Base-by-base conservation (phyloP, 2,113 vertebrate genomes). In the Pampusana beccarii region DNA sequence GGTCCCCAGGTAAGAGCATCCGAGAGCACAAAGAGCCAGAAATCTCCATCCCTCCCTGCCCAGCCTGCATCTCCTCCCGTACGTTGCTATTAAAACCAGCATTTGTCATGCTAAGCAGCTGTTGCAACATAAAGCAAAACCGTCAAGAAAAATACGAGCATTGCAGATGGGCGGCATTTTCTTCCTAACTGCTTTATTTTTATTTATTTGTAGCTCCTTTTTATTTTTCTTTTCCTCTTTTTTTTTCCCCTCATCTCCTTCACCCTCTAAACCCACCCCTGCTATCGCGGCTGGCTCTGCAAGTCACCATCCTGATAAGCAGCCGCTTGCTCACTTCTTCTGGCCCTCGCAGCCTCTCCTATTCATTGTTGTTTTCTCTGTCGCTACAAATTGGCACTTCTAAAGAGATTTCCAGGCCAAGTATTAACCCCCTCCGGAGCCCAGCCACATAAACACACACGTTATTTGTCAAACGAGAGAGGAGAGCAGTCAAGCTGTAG, bases 81-180 rank as follows among this genome's bases (percentile, higher is more conserved):
- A 67, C 66, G 14, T 72, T 23, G 28, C 80, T 96, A 94, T 95
- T 95, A 95, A 97, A 96, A 77, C 64, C 51, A 10, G 85, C 46
- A 0, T 97, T 97, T 97, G 96, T 97, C 97, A 97, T 24, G 90
- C 95, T 98, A 97, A 98, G 91, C 96, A 97, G 97, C 95, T 98
- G 95, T 74, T 94, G 80, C 36, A 96, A 94, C 96, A 94, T 54
- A 95, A 96, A 98, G 95, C 91, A 88, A 86, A 96, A 96, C 94
- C 17, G 34, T 89, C 95, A 81, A 91, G 92, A 29, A 91, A 97
- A 96, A 97, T 23, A 92, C 0, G 48, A 97, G 77, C 56, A 17
- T 44, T 89, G 97, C 92, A 80, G 95, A 96, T 90, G 53, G 65
- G 95, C 62, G 16, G 90, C 81, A 85, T 95, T 98, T 97, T 86